These are phyloP conservation scores for Pogonocherus hispidulus DNA, from an alignment of 2,888 invertebrate genomes.

Conservation along the genomic window DNA sequence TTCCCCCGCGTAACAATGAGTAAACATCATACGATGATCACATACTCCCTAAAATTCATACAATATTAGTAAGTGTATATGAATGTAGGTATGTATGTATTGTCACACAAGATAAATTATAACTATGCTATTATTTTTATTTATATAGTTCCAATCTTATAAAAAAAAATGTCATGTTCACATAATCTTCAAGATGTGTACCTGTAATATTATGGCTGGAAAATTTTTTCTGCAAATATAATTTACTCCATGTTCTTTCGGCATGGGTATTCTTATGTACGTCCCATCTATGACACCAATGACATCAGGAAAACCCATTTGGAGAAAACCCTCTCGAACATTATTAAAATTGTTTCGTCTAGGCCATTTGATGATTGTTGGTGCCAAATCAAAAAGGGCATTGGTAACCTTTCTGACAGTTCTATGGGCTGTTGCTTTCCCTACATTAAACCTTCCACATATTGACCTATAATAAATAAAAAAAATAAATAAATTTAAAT, in stretches of 20 bases:
- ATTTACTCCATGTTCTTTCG: constrained; percentile 37
- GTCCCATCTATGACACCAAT: constrained; percentile 30
- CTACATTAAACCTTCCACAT: constrained; percentile 25
- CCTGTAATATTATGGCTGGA: constrained; percentile 34
- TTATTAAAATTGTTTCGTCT: background rate
- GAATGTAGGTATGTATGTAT: background rate
- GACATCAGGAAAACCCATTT: constrained; percentile 25
- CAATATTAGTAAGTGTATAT: background rate
- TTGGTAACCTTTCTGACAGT: constrained; percentile 24
- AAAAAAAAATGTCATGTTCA: background rate
- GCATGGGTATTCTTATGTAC: constrained; percentile 31
- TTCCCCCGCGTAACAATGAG: constrained; percentile 23
- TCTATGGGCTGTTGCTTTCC: constrained; percentile 25
- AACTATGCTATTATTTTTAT: background rate
- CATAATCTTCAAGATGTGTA: background rate
- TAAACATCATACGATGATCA: constrained; percentile 12
- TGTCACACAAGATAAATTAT: background rate
- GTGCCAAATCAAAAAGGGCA: constrained; percentile 16
- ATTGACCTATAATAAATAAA: constrained; percentile 22
- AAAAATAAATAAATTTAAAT: background rate
- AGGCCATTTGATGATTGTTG: constrained; percentile 30
- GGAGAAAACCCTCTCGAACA: constrained; percentile 4
- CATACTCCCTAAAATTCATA: constrained; percentile 15
- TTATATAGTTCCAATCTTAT: background rate
- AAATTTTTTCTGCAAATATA: constrained; percentile 32